phyloP scores from a whole-genome alignment of 2,113 vertebrate genomes.

The Pelusios castaneus region DNA sequence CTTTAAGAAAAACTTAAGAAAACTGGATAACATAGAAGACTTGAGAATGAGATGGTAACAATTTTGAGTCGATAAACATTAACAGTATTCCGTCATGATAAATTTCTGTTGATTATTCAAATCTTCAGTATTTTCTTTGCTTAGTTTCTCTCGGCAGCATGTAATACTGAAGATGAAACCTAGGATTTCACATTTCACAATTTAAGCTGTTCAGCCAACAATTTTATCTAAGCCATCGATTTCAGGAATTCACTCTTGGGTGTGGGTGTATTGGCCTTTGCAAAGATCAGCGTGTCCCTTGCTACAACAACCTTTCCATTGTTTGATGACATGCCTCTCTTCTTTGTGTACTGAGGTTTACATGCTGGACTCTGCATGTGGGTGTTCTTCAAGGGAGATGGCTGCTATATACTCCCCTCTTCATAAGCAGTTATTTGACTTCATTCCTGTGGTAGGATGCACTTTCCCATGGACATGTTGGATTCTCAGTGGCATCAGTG shows the following conservation, averaged over 20 bases:
- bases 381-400: slow-evolving; percentile 4
- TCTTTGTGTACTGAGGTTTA: accelerated
- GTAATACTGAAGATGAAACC: neutral
- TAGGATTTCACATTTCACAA: neutral
- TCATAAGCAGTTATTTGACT: neutral
- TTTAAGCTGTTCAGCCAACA: neutral
- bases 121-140: neutral
- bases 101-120: neutral
- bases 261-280: neutral
- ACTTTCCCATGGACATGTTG: neutral
- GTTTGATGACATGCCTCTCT: neutral
- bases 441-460: neutral
- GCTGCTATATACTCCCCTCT: neutral
- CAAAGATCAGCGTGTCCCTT: neutral
- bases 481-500: neutral
- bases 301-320: neutral
- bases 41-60: neutral
- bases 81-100: neutral
- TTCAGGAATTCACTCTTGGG: neutral
- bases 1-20: neutral
- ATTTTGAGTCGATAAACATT: neutral
- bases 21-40: neutral
- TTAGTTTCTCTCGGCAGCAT: neutral
- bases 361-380: neutral
- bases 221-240: neutral